Evolutionary conservation across 2,888 invertebrate genomes (phyloP).

Genomic region (Herminia tarsipennalis): DNA sequence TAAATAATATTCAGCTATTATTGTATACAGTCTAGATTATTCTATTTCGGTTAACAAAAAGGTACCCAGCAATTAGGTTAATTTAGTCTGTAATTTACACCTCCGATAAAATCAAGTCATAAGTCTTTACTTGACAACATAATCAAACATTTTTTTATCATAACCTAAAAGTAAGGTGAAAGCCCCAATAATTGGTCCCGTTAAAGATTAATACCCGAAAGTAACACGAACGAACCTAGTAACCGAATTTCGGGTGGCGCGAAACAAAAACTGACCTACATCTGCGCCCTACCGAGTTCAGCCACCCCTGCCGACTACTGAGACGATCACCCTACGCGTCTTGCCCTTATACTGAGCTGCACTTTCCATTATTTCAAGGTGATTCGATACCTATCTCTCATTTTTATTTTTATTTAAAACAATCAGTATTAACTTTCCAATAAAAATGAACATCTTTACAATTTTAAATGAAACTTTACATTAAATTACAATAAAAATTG

Average conservation of each 20-base stretch:
- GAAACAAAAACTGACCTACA: slow-evolving; percentile 86
- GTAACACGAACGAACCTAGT: slow-evolving; percentile 71
- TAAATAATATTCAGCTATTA: no score
- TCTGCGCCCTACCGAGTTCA: slow-evolving; percentile 82
- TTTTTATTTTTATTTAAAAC: slow-evolving; percentile 26
- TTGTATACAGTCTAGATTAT: no score
- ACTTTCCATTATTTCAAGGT: slow-evolving; percentile 73
- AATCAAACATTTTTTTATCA: slow-evolving; percentile 14
- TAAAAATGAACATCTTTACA: slow-evolving; percentile 1
- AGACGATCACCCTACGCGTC: slow-evolving; percentile 73
- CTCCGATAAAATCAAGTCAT: slow-evolving; percentile 7
- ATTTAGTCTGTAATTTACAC: slow-evolving; percentile 11
- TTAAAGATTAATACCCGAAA: slow-evolving; percentile 51
- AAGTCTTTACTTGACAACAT: slow-evolving; percentile 13
- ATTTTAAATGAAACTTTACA: slow-evolving; percentile 2
- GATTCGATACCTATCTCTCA: slow-evolving; percentile 41
- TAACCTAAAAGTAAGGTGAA: slow-evolving; percentile 39
- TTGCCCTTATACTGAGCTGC: slow-evolving; percentile 68
- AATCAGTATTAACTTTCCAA: not conserved
- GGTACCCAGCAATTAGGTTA: not conserved
- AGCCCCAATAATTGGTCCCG: slow-evolving; percentile 49
- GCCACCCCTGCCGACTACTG: slow-evolving; percentile 74
- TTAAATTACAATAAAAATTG: not conserved
- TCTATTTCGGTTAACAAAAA: not conserved
- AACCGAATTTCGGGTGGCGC: slow-evolving; percentile 84